phyloP scores from a whole-genome alignment of 2,888 invertebrate species.

The Drosophila kambysellisi region DNA sequence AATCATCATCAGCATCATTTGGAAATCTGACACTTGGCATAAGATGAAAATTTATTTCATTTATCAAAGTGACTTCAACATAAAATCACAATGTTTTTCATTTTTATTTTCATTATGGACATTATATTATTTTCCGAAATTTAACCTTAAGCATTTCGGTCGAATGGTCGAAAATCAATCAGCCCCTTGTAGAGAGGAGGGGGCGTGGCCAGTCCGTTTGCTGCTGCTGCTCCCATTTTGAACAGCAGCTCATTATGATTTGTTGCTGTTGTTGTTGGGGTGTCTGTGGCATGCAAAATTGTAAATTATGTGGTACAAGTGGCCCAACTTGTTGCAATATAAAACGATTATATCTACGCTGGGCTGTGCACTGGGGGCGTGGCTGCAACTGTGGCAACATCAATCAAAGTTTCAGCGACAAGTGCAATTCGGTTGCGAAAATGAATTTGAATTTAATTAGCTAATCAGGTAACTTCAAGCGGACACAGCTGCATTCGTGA shows the following conservation, averaged over 20 bases:
- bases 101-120: neutral
- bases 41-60: conserved; percentile 14
- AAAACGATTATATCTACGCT: conserved; percentile 11
- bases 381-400: conserved; percentile 14
- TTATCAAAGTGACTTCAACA: neutral
- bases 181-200: neutral
- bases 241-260: conserved; percentile 21
- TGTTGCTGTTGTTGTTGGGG: conserved; percentile 9
- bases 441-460: conserved; percentile 64
- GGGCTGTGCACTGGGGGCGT: conserved; percentile 33
- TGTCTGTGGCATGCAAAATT: conserved; percentile 46
- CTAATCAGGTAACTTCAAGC: conserved; percentile 30
- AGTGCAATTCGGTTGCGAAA: conserved; percentile 48
- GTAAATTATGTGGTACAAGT: conserved; percentile 45
- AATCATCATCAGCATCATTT: neutral
- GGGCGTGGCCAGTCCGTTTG: conserved; percentile 25
- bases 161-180: neutral
- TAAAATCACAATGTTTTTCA: neutral
- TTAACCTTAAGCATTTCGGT: neutral
- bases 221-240: conserved; percentile 21
- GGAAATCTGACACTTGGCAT: conserved; percentile 12
- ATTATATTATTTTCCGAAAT: too few relatives aligned
- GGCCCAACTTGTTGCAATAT: conserved; percentile 10
- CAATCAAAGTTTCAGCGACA: conserved; percentile 44
- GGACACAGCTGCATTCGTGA: conserved; percentile 11